phyloP scores from a whole-genome alignment of 2,113 vertebrate genomes.

The Otis tarda region DNA sequence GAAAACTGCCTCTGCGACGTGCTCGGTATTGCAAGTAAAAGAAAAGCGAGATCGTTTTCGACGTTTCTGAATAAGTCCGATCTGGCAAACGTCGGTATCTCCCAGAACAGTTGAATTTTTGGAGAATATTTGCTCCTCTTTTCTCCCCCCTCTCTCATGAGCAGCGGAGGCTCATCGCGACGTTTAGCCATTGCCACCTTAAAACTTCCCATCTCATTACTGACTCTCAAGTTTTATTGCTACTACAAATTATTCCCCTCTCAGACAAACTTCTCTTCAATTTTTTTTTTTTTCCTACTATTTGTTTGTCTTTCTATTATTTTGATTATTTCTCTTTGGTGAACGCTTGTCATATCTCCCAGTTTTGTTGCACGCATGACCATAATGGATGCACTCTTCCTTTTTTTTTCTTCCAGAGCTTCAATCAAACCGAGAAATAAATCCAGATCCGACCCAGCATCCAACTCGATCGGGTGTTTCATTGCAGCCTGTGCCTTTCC shows the following conservation, averaged over 20 bases:
- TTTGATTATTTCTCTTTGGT: not conserved
- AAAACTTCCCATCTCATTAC: not conserved
- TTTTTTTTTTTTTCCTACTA: not conserved
- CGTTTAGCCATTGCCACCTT: not conserved
- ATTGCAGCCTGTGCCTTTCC: too few relatives aligned
- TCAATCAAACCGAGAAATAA: not conserved
- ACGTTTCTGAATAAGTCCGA: not conserved
- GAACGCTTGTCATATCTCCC: not conserved
- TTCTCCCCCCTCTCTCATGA: rapidly evolving
- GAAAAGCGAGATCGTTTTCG: not conserved
- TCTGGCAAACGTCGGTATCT: rapidly evolving
- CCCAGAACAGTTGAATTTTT: not conserved
- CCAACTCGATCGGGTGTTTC: not conserved
- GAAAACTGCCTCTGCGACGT: not conserved
- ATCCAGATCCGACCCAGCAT: not conserved
- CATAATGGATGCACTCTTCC: not conserved
- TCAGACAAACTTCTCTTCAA: not conserved
- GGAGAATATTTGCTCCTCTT: not conserved
- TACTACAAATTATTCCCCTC: not conserved
- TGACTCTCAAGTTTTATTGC: not conserved
- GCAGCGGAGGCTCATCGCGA: rapidly evolving
- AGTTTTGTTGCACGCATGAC: not conserved
- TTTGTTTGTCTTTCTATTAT: not conserved
- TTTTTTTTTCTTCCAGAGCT: not conserved
- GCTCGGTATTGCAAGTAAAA: not conserved